Evolutionary conservation across 2,888 invertebrate species (phyloP).

Genomic region (Agrotis clavis): DNA sequence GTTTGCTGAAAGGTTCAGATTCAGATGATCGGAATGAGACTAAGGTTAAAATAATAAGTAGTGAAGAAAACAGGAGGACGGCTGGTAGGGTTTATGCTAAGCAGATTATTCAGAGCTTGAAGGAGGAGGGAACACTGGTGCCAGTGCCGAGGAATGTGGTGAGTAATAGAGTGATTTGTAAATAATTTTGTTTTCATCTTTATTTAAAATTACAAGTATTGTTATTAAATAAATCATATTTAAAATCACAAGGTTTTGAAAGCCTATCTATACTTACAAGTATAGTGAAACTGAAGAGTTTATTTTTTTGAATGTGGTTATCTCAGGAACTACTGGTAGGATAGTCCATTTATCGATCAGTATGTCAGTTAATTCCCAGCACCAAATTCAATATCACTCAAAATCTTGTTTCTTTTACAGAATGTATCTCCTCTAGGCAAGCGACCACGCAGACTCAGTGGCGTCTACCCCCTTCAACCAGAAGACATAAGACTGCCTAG

Average conservation of each 20-base stretch:
- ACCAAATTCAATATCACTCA: not conserved
- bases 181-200: too few species aligned
- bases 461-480: constrained; percentile 75
- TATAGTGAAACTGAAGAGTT: too few species aligned
- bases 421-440: constrained; percentile 55
- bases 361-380: too few species aligned
- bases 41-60: constrained; percentile 23
- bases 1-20: constrained; percentile 44
- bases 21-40: constrained; percentile 29
- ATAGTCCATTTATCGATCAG: too few species aligned
- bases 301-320: too few species aligned
- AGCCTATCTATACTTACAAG: too few species aligned
- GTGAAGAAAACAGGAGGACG: constrained; percentile 39
- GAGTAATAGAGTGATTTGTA: constrained; percentile 8
- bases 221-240: too few species aligned
- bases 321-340: too few species aligned
- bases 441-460: constrained; percentile 75
- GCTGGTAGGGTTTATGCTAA: constrained; percentile 32
- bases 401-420: constrained; percentile 59
- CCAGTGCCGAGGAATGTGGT: constrained; percentile 35
- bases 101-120: constrained; percentile 30
- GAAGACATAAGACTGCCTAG: constrained; percentile 63
- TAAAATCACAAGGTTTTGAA: too few species aligned
- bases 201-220: too few species aligned
- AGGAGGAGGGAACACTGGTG: not conserved